Base-by-base conservation (phyloP, 1,140 invertebrate species). In the Apolygus lucorum region DNA sequence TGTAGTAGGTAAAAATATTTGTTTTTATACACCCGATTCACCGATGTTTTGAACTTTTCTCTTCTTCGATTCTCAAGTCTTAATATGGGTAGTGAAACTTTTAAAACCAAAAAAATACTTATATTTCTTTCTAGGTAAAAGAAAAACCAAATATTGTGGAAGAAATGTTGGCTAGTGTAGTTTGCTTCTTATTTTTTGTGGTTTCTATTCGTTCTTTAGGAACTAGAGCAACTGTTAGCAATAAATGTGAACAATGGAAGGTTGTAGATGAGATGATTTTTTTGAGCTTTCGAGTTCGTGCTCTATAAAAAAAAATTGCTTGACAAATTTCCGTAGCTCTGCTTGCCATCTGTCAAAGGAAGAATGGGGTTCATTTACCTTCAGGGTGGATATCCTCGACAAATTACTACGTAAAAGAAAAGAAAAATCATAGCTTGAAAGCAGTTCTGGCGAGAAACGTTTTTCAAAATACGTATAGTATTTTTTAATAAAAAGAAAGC, bases 191-290 rank as follows among this genome's bases (percentile, higher is more conserved):
- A 8, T 59, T 59, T 59, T 59, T 59, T 59, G 13, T 59, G 11
- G 22, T 24, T 13, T 59, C 22, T 59, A 59, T 59, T 59, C 54
- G 54, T 59, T 59, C 54, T 59, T 14, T 59, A 59, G 54, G 22
- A 59, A 59, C 54, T 17, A 59, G 54, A 59, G 54, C 54, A 59
- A 59, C 54, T 59, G n/a, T 59, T 59, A 59, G 54, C 54, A 59
- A 59, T 59, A 59, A 42, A 59, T 59, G 54, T 59, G 54, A 59
- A 59, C 11, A 59, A 59, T 59, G 54, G 54, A 59, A 59, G 54
- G 54, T 59, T 59, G 54, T 59, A 59, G 54, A 59, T 11, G 11
- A 24, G 8, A n/a, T n/a, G n/a, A n/a, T n/a, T n/a, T n/a, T n/a
- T n/a, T n/a, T n/a, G n/a, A n/a, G n/a, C n/a, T n/a, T n/a, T n/a